Evolutionary conservation across 2,888 invertebrate genomes (phyloP), one percentile per base, ranked within the genome.

Genomic region (Zhuqinia jingwanae): DNA sequence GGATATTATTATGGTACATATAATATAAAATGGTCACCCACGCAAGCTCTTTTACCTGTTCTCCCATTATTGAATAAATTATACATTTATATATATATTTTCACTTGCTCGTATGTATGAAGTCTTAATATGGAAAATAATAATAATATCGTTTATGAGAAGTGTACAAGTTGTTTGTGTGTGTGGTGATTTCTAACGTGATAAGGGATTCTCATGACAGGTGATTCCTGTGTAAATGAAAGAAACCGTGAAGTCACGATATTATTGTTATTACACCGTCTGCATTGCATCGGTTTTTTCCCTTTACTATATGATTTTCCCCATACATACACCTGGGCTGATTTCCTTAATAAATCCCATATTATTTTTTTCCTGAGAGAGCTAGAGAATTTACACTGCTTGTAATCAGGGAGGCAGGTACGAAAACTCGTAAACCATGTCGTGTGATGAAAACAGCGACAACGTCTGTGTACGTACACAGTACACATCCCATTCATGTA

Each of bases 121-220:
- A 36, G 8, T 36, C 3, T 36, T 8, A 36, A 36, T 36, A 36
- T 8, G 36, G 8, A 6, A 36, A 36, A 8, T 36, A 36, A 6
- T 36, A 8, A 36, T 3, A 36, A 3, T 36, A 36, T 8, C 8
- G 36, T n/a, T n/a, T 6, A 36, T 6, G 36, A 36, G 36, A 36
- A 36, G 36, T 10, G 11, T n/a, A 58, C 10, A 8, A 6, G n/a
- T 2, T 10, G 58, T 10, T 17, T 78, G 36, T 36, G n/a, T 80
- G 75, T 63, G 63, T 50, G 50, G 47, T 70, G 85, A 84, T 78
- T 60, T 65, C 36, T 83, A 13, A 11, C 10, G 17, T 30, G 79
- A 79, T 78, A 85, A 70, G 73, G 8, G 10, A 22, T 79, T 79
- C 85, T 78, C 78, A 79, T 85, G 85, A 85, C 85, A 85, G 85